These are phyloP conservation scores for Gnatocerus cornutus DNA, from an alignment of 2,888 invertebrate genomes.

Conservation along the genomic window DNA sequence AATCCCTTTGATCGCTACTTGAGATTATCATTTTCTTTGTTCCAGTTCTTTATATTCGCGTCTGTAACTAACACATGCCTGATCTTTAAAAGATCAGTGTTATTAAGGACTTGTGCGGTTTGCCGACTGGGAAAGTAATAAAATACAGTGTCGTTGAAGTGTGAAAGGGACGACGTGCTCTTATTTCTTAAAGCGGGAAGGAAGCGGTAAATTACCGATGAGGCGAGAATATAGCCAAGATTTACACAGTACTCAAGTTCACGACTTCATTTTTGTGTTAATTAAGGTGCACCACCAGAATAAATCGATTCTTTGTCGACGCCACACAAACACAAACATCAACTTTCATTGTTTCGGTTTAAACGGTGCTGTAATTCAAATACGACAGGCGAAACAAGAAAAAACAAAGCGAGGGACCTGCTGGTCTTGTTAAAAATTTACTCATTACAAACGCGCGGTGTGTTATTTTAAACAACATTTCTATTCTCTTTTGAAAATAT, in stretches of 20 bases:
- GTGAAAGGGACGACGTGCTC: slow-evolving; percentile 66
- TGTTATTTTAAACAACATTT: too few species aligned
- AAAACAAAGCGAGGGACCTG: too few species aligned
- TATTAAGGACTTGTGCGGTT: slow-evolving; percentile 63
- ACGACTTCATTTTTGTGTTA: slow-evolving; percentile 53
- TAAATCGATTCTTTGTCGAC: slow-evolving; percentile 44
- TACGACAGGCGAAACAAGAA: too few species aligned
- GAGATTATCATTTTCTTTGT: slow-evolving; percentile 66
- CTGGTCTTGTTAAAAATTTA: too few species aligned
- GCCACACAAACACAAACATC: slow-evolving; percentile 39
- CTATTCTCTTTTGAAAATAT: too few species aligned
- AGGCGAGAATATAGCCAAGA: slow-evolving; percentile 64
- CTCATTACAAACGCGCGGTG: too few species aligned
- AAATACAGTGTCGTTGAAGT: slow-evolving; percentile 67
- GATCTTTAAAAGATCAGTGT: slow-evolving; percentile 68
- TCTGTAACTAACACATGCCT: slow-evolving; percentile 67
- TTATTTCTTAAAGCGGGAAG: slow-evolving; percentile 64
- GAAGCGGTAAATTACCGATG: slow-evolving; percentile 66
- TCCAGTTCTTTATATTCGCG: slow-evolving; percentile 62
- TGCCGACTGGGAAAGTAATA: slow-evolving; percentile 64
- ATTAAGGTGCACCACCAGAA: slow-evolving; percentile 48
- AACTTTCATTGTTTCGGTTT: slow-evolving; percentile 34
- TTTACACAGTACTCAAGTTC: slow-evolving; percentile 64
- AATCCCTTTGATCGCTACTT: slow-evolving; percentile 60
- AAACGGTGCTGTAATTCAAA: slow-evolving; percentile 18